Base-by-base conservation (phyloP, 1,140 invertebrate genomes). In the Bombus terrestris region DNA sequence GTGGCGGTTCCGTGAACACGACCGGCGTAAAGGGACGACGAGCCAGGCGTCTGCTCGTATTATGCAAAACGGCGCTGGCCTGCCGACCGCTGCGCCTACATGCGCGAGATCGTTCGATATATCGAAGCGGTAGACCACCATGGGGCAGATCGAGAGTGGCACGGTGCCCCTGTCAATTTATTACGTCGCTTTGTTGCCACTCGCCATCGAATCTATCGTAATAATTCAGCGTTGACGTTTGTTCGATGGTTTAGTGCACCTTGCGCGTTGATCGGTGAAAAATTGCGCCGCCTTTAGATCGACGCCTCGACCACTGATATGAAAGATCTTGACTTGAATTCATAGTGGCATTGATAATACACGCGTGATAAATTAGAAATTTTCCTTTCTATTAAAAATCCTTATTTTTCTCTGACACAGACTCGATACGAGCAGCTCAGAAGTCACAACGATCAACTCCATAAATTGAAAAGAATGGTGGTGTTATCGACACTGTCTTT, bases 31-130 rank as follows among this genome's bases (percentile, higher is more conserved):
- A 91, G 81, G 88, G 78, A 79, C 79, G 85, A 87, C 88, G 89
- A 73, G 87, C 82, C 91, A 90, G 87, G 91, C 93, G 91, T 91
- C 93, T 90, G 92, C 90, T 92, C 92, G 90, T 90, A 92, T 93
- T 93, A 93, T 93, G 91, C 89, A 91, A 91, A 93, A 90, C 91
- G 89, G 74, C 85, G 89, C 85, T 74, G 86, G 89, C 86, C 84
- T 79, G 80, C 81, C 88, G 86, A 81, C 87, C 86, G 84, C 87
- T 90, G 88, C 87, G 87, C 88, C 91, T 88, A 92, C 92, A 90
- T 90, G 89, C 89, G 85, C 88, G 82, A 90, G 92, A 92, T 86
- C 89, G 81, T 89, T 90, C 89, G 89, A 90, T 89, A 81, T 87
- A 91, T 91, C 89, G 89, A 86, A 85, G 88, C 92, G 81, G 77